A percentile compares a stretch with the other conserved stretches of the same genome.
phyloP scores from a whole-genome alignment of 2,113 vertebrate species.

The Empidonax alnorum region DNA sequence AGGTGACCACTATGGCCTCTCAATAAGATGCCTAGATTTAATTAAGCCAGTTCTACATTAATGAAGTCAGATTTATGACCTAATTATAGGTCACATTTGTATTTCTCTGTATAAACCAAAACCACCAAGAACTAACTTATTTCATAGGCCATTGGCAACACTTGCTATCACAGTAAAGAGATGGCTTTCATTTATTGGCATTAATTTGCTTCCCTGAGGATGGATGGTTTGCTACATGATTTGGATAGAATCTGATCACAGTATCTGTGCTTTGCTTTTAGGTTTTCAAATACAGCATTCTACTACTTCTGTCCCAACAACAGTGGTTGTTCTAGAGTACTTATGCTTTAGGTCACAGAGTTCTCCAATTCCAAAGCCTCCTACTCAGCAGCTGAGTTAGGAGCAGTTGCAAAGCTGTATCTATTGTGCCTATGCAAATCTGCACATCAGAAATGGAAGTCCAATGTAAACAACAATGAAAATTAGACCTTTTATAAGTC shows the following conservation, averaged over 20 bases:
- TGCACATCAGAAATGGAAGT: neutral
- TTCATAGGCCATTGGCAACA: constrained; percentile 18
- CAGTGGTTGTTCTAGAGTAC: neutral
- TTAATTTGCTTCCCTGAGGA: constrained; percentile 19
- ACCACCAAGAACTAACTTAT: constrained; percentile 52
- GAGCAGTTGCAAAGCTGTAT: neutral
- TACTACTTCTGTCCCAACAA: neutral
- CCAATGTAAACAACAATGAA: neutral
- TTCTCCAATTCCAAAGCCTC: neutral
- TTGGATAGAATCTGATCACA: constrained; percentile 4
- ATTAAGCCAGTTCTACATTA: constrained; percentile 40
- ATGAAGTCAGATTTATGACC: constrained; percentile 33
- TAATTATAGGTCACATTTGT: constrained; percentile 21
- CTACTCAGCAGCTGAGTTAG: neutral
- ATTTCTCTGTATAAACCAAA: constrained; percentile 52
- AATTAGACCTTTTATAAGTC: neutral
- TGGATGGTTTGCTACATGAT: neutral
- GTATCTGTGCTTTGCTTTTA: constrained; percentile 13
- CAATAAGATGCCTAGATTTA: constrained; percentile 16
- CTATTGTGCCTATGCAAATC: neutral
- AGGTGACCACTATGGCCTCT: neutral
- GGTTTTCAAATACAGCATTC: neutral
- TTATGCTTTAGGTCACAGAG: neutral
- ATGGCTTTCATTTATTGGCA: constrained; percentile 13
- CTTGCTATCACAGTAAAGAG: neutral